Evolutionary conservation across 2,888 invertebrate genomes (phyloP).

Genomic region (Fragum fragum): DNA sequence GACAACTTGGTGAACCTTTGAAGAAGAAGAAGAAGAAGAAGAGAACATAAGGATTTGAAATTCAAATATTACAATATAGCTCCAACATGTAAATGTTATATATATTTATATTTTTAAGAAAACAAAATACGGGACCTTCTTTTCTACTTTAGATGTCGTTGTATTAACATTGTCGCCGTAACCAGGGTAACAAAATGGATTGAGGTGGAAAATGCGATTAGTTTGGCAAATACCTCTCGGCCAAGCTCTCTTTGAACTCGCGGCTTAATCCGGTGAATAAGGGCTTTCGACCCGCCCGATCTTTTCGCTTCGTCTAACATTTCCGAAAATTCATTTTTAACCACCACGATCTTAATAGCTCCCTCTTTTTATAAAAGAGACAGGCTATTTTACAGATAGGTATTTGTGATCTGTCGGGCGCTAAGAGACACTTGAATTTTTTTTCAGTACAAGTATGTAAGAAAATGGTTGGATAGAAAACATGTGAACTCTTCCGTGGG

Average conservation of each 20-base stretch:
- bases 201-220: constrained; percentile 69
- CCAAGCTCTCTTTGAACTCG: constrained; percentile 58
- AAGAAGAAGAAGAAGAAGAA: no score
- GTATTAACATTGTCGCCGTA: constrained; percentile 49
- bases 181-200: constrained; percentile 50
- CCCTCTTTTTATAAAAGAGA: no score
- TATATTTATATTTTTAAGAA: background rate
- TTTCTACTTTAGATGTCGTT: constrained; percentile 33
- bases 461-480: no score
- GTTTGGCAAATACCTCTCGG: constrained; percentile 60
- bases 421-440: no score
- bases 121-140: background rate
- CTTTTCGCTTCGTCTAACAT: constrained; percentile 28
- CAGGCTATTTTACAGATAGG: no score
- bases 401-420: no score
- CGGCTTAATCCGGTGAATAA: constrained; percentile 50
- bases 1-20: no score
- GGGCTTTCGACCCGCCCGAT: constrained; percentile 45
- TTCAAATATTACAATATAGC: no score
- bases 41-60: no score
- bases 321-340: background rate
- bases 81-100: no score
- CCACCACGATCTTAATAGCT: background rate
- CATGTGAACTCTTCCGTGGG: no score
- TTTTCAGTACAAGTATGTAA: no score